These are phyloP conservation scores for Sesamia nonagrioides DNA, from an alignment of 1,140 invertebrate species.

Conservation along the genomic window DNA sequence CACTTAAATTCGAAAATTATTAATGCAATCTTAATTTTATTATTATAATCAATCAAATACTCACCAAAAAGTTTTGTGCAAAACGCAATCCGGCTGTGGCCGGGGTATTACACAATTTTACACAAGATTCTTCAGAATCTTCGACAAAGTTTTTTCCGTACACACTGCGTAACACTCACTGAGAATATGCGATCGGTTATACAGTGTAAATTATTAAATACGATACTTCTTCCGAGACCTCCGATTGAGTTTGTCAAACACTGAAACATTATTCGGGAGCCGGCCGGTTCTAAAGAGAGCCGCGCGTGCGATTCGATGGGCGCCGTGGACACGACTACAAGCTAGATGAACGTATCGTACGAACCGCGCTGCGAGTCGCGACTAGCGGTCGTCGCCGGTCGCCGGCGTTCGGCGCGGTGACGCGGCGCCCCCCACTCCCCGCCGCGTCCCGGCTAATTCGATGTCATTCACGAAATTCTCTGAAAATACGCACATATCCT, in stretches of 20 bases:
- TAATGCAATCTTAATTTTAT: conserved; percentile 33
- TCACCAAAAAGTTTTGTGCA: conserved; percentile 86
- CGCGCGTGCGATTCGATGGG: conserved; percentile 82
- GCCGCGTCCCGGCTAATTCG: conserved; percentile 75
- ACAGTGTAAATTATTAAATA: conserved; percentile 85
- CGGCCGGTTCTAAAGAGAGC: conserved; percentile 82
- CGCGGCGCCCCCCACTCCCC: conserved; percentile 55
- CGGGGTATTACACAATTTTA: conserved; percentile 86
- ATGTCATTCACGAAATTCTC: conserved; percentile 83
- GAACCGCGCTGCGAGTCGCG: conserved; percentile 68
- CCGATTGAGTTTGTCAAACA: conserved; percentile 87
- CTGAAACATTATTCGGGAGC: conserved; percentile 87
- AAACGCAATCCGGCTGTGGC: conserved; percentile 80
- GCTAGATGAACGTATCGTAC: conserved; percentile 52
- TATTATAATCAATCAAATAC: conserved; percentile 57
- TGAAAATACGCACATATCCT: conserved; percentile 75
- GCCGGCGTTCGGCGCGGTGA: conserved; percentile 57
- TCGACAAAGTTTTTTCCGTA: conserved; percentile 87
- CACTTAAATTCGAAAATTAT: conserved; percentile 28
- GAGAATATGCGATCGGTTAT: conserved; percentile 85
- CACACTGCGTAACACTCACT: conserved; percentile 87
- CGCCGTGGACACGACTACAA: conserved; percentile 82
- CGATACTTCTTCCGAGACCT: conserved; percentile 86
- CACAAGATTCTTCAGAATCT: conserved; percentile 87
- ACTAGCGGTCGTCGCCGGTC: conserved; percentile 64